Base-by-base conservation (phyloP, 2,113 vertebrate genomes). In the Phrynosoma blainvillii region DNA sequence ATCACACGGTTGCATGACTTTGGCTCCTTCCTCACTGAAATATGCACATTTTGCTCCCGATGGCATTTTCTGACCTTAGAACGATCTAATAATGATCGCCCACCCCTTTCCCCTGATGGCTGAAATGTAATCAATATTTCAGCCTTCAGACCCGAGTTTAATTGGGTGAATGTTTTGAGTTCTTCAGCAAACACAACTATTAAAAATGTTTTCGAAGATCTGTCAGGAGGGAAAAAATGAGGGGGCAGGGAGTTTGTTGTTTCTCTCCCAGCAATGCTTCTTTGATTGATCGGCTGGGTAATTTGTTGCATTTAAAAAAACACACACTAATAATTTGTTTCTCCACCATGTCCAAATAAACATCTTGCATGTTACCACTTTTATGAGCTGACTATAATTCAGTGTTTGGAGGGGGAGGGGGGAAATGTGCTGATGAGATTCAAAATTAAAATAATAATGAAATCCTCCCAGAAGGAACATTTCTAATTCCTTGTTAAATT, bases 401-500 rank as follows among this genome's bases (percentile, higher is more conserved):
- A 21, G 65, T 86, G 56, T 52, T 54, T 47, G 47, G 4, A 7
- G 59, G 23, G 56, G 79, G 83, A 42, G 56, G 56, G 13, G 4
- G 2, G 86, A 89, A 92, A 90, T 83, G 65, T 89, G 36, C 25
- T 90, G 85, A 88, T 94, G 85, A 93, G 84, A 47, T 70, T 77
- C 56, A 82, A 91, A 94, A 93, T 94, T 88, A 89, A 94, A 93
- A 90, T 86, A 89, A 87, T 87, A 62, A 84, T 76, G 71, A 92
- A 91, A 2, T 36, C 11, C 11, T 82, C 36, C 36, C 30, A 59
- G 66, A 90, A 74, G 90, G 40, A 91, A 6, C 47, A 59, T 73
- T 84, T 47, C 89, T 85, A 94, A 84, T 92, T 95, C 74, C 92
- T 92, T 8, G 59, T 79, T 92, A 70, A 90, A 91, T 93, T 89